A percentile compares a stretch with the other conserved stretches of the same genome.
phyloP scores from a whole-genome alignment of 37 sponge, comb jelly and placozoan species.

The Ephydatia muelleri region DNA sequence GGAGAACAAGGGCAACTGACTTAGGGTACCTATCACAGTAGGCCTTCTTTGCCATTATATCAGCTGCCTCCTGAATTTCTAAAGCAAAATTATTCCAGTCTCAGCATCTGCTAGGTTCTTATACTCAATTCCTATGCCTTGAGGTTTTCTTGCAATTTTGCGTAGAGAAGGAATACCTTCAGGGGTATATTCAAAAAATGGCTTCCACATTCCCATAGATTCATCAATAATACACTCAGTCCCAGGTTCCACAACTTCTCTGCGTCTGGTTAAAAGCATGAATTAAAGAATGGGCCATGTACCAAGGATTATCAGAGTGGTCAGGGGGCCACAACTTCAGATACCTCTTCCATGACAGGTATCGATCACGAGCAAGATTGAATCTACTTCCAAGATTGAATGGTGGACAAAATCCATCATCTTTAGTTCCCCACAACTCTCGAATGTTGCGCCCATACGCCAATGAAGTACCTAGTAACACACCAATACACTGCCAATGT shows the following conservation, averaged over 20 bases:
- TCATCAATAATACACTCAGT: neutral
- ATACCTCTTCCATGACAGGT: neutral
- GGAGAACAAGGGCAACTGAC: neutral
- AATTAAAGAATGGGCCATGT: conserved; percentile 1
- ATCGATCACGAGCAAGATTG: neutral
- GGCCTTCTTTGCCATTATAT: conserved; percentile 1
- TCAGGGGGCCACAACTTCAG: conserved; percentile 1
- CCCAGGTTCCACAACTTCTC: neutral
- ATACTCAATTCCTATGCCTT: neutral
- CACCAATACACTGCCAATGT: conserved; percentile 1
- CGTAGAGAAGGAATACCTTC: neutral
- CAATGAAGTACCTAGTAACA: conserved; percentile 1
- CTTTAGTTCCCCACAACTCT: neutral
- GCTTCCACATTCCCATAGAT: conserved; percentile 1
- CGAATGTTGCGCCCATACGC: neutral
- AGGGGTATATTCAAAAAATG: neutral
- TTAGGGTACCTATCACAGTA: conserved; percentile 1
- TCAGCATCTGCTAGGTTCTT: conserved; percentile 1
- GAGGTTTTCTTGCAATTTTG: conserved; percentile 1
- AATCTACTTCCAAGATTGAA: conserved; percentile 1
- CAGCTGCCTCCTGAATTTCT: conserved; percentile 1
- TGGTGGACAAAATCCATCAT: neutral
- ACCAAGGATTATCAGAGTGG: conserved; percentile 1
- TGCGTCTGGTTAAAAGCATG: neutral
- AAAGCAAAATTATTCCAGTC: conserved; percentile 1